Conservation (phyloP, 2,113 vertebrate genomes). For the Pseudopipra pipra region DNA sequence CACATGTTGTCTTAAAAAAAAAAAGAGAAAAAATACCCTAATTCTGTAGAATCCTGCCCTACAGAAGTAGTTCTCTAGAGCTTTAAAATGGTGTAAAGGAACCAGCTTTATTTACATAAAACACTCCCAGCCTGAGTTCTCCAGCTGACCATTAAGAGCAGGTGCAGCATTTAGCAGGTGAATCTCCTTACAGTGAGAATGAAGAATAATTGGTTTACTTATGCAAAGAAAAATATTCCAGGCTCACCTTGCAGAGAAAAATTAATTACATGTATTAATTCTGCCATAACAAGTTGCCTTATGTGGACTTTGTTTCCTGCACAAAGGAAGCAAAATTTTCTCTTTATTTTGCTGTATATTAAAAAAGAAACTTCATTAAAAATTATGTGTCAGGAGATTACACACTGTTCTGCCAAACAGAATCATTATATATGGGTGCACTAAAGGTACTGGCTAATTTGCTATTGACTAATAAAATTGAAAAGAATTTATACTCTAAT, state of each 20-base stretch:
- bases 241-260: neutral
- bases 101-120: slow-evolving; percentile 11
- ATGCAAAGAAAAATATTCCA: neutral
- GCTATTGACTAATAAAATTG: neutral
- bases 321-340: neutral
- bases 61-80: neutral
- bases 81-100: slow-evolving; percentile 28
- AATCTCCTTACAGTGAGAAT: neutral
- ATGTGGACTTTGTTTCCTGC: neutral
- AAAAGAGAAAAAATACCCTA: neutral
- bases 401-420: neutral
- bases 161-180: neutral
- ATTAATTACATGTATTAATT: neutral
- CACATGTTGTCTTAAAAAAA: neutral
- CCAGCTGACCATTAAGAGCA: slow-evolving; percentile 1
- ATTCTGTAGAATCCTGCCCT: neutral
- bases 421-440: neutral
- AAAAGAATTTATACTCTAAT: neutral
- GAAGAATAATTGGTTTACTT: neutral
- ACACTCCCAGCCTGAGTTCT: neutral
- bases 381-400: neutral
- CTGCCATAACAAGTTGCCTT: neutral
- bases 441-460: neutral
- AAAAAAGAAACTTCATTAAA: neutral
- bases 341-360: neutral